Conservation (phyloP, 2,113 vertebrate genomes). For the Hymenochirus boettgeri region DNA sequence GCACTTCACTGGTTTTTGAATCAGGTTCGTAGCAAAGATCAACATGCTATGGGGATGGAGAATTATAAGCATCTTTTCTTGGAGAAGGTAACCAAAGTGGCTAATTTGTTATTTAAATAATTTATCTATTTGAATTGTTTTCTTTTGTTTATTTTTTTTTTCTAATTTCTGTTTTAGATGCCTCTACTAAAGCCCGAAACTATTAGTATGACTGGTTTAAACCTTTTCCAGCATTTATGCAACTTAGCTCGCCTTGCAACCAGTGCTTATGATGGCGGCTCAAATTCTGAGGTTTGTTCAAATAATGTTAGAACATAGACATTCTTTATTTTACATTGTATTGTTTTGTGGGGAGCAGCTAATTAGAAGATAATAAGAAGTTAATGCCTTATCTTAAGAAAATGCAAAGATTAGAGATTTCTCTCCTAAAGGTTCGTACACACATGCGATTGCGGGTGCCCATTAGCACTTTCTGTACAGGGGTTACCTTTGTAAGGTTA, state of each 20-base stretch:
- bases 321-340: no score
- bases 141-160: slow-evolving; percentile 18
- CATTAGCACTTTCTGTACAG: no score
- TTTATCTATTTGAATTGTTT: no score
- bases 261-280: slow-evolving; percentile 88
- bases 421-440: no score
- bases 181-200: slow-evolving; percentile 96
- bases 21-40: slow-evolving; percentile 98
- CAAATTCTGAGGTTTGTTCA: slow-evolving; percentile 84
- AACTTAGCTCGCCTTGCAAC: slow-evolving; percentile 94
- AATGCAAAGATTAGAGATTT: no score
- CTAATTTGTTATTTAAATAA: background rate
- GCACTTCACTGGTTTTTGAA: slow-evolving; percentile 98
- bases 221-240: slow-evolving; percentile 96
- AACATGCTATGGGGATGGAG: slow-evolving; percentile 99
- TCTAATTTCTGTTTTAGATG: slow-evolving; percentile 70
- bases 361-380: no score
- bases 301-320: no score
- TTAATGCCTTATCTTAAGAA: no score
- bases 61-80: slow-evolving; percentile 98
- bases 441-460: no score
- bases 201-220: slow-evolving; percentile 97
- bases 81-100: slow-evolving; percentile 77
- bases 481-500: no score
- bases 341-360: no score